Base-by-base conservation (phyloP, 2,888 invertebrate species). In the Hermaeophaga mercurialis region DNA sequence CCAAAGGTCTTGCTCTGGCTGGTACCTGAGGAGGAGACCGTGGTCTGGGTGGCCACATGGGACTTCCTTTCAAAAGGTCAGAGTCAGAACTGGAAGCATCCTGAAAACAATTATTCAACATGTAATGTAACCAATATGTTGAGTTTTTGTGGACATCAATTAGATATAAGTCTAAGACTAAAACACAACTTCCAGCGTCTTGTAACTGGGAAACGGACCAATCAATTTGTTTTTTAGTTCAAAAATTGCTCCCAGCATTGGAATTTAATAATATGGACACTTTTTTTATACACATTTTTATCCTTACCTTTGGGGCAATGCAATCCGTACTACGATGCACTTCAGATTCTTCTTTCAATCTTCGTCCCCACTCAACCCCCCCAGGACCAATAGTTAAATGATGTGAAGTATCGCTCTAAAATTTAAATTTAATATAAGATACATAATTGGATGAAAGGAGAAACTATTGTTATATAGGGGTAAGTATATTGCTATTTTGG, bases 301-400 rank as follows among this genome's bases (percentile, higher is more conserved):
- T 15, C 41, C 38, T 55, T 60, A 77, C 83, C 70, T 83, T 84
- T n/a, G 83, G 84, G 11, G 86, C 85, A 67, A 91, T 88, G 76
- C 91, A 91, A 75, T 91, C 91, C 61, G 89, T 89, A 53, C 91
- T 91, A 64, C 86, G 58, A 63, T 72, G 70, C 19, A 75, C 67
- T 15, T 75, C 75, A 12, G 64, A 73, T 66, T 77, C 80, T 68
- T 74, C 79, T 73, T 84, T 85, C 56, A 87, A 77, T 68, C 82
- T 81, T 58, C 84, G 80, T 56, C 85, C 84, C 87, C 86, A 87
- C 72, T 88, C 87, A 19, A 85, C 82, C 24, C 85, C 86, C 0
- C 83, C 84, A 2, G 84, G 84, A 7, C 84, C 84, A 47, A 85
- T 84, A 1, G 85, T 85, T 44, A 85, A 70, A 67, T 85, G 84